Conservation (phyloP, 2,113 vertebrate genomes). For the Gallinago media region DNA sequence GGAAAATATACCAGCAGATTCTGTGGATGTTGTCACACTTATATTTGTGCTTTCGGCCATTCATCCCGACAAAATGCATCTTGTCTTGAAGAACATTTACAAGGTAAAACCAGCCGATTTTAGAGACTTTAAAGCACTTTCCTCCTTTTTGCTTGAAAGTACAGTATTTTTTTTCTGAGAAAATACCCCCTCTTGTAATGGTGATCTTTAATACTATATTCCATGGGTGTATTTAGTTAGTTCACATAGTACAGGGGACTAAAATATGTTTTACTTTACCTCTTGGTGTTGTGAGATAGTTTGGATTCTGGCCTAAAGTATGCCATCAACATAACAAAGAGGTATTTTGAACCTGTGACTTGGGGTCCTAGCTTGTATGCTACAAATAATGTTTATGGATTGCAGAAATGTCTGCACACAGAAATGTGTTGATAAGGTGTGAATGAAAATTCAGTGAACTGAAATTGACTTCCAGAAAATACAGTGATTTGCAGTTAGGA, state of each 20-base stretch:
- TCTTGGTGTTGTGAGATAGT: background rate
- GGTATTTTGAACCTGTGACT: background rate
- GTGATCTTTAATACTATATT: background rate
- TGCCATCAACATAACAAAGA: background rate
- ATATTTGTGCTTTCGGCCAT: conserved; percentile 96
- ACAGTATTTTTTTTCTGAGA: background rate
- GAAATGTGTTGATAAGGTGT: background rate
- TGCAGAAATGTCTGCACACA: background rate
- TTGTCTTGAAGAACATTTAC: conserved; percentile 86
- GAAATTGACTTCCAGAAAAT: background rate
- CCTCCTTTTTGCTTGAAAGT: background rate
- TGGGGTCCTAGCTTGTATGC: background rate
- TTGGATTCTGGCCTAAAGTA: background rate
- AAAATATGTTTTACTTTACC: background rate
- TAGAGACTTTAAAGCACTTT: background rate
- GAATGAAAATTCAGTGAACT: background rate
- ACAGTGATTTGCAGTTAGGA: background rate
- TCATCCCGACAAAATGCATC: conserved; percentile 95
- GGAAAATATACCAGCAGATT: conserved; percentile 78
- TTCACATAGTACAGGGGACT: background rate
- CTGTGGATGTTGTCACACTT: conserved; percentile 87
- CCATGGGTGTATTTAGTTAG: background rate
- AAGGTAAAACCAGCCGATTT: conserved; percentile 75
- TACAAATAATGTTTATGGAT: background rate
- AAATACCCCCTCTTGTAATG: background rate